phyloP scores from a whole-genome alignment of 2,797 vertebrate genomes.

The Pseudocheirus occidentalis region DNA sequence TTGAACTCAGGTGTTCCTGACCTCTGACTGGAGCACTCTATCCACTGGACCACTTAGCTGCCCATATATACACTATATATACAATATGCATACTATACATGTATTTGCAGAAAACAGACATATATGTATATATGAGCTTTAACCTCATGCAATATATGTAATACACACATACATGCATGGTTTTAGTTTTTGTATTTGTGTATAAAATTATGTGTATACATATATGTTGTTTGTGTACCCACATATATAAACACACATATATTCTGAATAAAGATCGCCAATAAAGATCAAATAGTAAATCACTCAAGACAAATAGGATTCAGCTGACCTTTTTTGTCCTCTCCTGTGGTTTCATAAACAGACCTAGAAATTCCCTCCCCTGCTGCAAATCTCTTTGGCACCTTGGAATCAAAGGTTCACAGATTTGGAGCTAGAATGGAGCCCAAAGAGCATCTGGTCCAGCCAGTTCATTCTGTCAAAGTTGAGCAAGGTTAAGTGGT shows the following conservation, averaged over 20 bases:
- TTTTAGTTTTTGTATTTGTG: no score
- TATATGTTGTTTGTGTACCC: no score
- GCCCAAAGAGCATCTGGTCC: background rate
- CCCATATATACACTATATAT: background rate
- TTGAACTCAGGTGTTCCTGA: background rate
- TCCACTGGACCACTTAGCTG: background rate
- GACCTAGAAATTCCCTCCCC: background rate
- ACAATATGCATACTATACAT: no score
- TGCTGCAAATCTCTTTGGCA: background rate
- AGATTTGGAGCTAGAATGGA: background rate
- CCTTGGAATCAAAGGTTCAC: background rate
- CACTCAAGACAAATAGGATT: background rate
- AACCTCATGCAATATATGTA: background rate
- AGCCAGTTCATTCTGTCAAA: background rate
- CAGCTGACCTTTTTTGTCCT: background rate
- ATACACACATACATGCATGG: no score
- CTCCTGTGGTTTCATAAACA: background rate
- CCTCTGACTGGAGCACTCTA: background rate
- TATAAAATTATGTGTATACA: no score
- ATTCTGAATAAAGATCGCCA: background rate
- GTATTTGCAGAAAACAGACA: background rate
- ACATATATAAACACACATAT: no score
- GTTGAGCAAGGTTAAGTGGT: background rate
- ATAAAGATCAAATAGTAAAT: background rate
- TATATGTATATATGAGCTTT: background rate